Evolutionary conservation across 92 coral and sea anemone species (phyloP), one percentile per base, ranked within the genome.

Genomic region (Chrysogorgia sp.): DNA sequence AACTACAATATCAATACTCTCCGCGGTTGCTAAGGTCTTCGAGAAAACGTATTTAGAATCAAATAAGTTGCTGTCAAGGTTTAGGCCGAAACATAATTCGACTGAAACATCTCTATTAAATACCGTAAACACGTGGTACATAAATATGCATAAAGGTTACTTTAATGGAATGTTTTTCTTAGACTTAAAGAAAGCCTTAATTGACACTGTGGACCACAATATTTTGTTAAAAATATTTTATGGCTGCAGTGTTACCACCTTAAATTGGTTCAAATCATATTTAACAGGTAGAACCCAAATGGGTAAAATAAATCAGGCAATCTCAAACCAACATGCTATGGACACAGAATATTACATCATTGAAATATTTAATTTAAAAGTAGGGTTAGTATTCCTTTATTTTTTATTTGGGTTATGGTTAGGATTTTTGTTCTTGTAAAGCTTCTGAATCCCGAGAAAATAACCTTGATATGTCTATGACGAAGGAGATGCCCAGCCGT

Each of bases 21-120:
- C 81, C 13, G n/a, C n/a, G n/a, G 59, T 71, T 7, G 81, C 67
- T 4, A 79, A 77, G 29, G 45, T 82, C 21, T 75, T 77, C 24
- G 84, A 79, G 25, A 65, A 83, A 57, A 8, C 63, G 9, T 67
- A 67, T 67, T 24, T 37, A 22, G 74, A 67, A 37, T 4, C 24
- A 0, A 67, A 40, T 37, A 48, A 15, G n/a, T 34, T 81, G 20
- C 52, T 81, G 9, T 57, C 74, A 3, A 74, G 60, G 23, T 43
- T 53, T 25, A 81, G 58, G 47, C 47, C 85, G 26, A 41, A 41
- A 26, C 14, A 41, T 1, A 17, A 67, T 43, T 67, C 32, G 15
- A 67, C 56, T 0, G 49, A 67, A 40, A 20, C 72, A 21, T 67
- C 74, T 23, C 37, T 67, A 1, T 56, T 67, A 13, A 41, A 30